A percentile compares a stretch with the other conserved stretches of the same genome.
Evolutionary conservation across 2,888 invertebrate genomes (phyloP).

Genomic region (Morpho helenor): DNA sequence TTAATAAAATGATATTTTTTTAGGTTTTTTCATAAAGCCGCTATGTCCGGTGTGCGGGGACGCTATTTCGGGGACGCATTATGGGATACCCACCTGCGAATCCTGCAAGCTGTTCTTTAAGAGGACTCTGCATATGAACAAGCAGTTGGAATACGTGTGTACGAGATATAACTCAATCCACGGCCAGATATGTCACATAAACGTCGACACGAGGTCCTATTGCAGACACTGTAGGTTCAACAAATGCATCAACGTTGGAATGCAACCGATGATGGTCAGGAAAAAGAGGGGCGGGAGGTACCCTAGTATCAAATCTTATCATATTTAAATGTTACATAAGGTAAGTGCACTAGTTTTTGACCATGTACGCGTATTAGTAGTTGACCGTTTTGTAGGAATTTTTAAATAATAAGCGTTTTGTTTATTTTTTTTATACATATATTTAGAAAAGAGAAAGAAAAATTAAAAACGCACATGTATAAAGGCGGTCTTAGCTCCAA

Average conservation of each 20-base stretch:
- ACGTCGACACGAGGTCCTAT: constrained; percentile 36
- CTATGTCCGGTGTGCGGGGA: constrained; percentile 50
- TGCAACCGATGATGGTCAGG: constrained; percentile 38
- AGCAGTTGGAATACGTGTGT: constrained; percentile 41
- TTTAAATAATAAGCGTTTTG: too few species aligned
- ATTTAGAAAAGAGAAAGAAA: too few species aligned
- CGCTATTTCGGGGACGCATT: constrained; percentile 41
- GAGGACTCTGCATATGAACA: constrained; percentile 40
- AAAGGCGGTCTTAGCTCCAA: too few species aligned
- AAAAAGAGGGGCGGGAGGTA: constrained; percentile 5
- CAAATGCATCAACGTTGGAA: constrained; percentile 43
- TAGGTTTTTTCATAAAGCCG: constrained; percentile 1
- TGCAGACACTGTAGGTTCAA: constrained; percentile 44
- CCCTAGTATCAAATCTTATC: neutral
- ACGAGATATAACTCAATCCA: constrained; percentile 1
- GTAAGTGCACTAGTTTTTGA: too few species aligned
- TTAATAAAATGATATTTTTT: neutral
- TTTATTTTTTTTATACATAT: too few species aligned
- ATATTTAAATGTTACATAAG: neutral
- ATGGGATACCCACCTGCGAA: constrained; percentile 49
- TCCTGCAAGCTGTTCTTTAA: constrained; percentile 57
- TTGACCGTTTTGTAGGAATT: too few species aligned
- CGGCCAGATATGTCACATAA: constrained; percentile 34
- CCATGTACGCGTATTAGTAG: too few species aligned
- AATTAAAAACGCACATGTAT: too few species aligned